phyloP scores from a whole-genome alignment of 2,888 invertebrate species.

The Anthrax anthrax region DNA sequence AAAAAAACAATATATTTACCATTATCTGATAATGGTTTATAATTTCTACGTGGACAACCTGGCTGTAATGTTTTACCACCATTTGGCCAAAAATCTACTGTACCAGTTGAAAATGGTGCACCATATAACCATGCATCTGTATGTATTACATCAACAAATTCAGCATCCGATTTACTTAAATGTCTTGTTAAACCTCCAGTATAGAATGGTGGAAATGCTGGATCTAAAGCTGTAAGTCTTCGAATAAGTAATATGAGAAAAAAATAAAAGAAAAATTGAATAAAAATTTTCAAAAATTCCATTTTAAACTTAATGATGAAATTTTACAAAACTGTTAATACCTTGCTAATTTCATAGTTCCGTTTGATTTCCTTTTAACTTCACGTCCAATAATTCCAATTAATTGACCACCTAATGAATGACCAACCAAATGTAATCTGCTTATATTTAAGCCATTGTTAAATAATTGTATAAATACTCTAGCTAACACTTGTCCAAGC shows the following conservation, averaged over 20 bases:
- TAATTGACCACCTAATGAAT: constrained; percentile 32
- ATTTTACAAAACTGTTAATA: too few species aligned
- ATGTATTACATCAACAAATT: constrained; percentile 53
- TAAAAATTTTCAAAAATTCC: not conserved
- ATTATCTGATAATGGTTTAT: constrained; percentile 28
- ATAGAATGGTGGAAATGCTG: constrained; percentile 46
- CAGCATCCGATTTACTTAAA: constrained; percentile 39
- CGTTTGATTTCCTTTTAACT: constrained; percentile 16
- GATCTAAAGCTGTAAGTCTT: constrained; percentile 44
- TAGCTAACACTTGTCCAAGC: constrained; percentile 25
- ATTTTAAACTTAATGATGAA: not conserved
- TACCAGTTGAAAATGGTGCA: constrained; percentile 42
- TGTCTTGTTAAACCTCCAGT: constrained; percentile 33
- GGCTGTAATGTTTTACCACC: constrained; percentile 44
- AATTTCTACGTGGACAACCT: constrained; percentile 39
- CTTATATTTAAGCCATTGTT: constrained; percentile 25
- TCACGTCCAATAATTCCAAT: constrained; percentile 28
- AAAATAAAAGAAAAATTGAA: not conserved
- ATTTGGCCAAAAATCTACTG: constrained; percentile 49
- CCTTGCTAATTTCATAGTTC: constrained; percentile 17
- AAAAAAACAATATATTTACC: constrained; percentile 14
- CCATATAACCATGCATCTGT: constrained; percentile 50
- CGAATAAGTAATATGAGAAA: too few species aligned
- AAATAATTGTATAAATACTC: constrained; percentile 24
- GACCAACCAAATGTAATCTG: constrained; percentile 29